Conservation (phyloP, 2,113 vertebrate genomes). For the Anolis sagrei region DNA sequence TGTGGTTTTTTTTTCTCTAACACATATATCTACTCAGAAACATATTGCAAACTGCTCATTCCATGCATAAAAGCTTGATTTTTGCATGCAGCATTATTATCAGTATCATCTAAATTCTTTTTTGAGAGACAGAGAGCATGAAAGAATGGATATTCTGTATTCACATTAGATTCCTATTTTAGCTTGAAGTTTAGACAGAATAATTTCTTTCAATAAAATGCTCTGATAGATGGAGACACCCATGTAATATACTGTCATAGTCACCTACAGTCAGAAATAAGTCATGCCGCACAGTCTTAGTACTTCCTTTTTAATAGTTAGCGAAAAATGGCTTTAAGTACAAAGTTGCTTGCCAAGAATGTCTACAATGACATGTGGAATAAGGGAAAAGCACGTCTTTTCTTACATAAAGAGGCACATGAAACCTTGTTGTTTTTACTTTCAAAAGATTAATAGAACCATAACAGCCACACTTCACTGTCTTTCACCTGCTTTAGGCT, state of each 20-base stretch:
- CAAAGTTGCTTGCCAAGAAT: not conserved
- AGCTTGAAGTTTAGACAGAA: not conserved
- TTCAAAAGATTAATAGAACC: constrained; percentile 47
- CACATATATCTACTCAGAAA: not conserved
- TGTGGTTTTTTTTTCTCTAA: not conserved
- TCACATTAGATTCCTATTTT: not conserved
- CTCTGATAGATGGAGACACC: constrained; percentile 14
- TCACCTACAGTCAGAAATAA: constrained; percentile 20
- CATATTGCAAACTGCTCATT: not conserved
- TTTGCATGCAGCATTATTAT: not conserved
- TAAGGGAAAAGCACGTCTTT: constrained; percentile 25
- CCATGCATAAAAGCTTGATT: constrained; percentile 22
- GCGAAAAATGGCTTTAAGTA: constrained; percentile 22
- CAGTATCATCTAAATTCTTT: constrained; percentile 9
- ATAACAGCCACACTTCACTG: constrained; percentile 13
- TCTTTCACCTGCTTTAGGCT: constrained; percentile 17
- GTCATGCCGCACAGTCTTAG: rapidly evolving
- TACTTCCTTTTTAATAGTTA: constrained; percentile 32
- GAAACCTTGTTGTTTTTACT: constrained; percentile 55
- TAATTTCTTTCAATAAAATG: constrained; percentile 19
- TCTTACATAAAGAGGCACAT: constrained; percentile 34
- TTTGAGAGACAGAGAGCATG: not conserved
- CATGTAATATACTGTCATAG: not conserved
- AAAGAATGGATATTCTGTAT: not conserved
- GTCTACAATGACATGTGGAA: constrained; percentile 4